Evolutionary conservation across 2,113 vertebrate genomes (phyloP).

Genomic region (Xiphias gladius): DNA sequence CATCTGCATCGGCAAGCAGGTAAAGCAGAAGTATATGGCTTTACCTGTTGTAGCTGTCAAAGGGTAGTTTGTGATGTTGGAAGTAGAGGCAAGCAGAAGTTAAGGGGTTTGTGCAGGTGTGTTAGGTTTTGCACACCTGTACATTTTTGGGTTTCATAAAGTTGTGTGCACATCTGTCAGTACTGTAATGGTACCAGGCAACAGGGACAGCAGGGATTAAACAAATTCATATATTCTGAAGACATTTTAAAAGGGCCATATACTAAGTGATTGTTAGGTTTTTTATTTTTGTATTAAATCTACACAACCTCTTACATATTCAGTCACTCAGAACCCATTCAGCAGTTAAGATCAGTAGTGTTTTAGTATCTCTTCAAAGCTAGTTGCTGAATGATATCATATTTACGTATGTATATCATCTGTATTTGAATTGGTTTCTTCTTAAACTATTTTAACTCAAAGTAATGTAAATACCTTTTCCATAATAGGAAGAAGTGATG

Average conservation of each 20-base stretch:
- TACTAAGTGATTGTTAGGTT: neutral
- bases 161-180: conserved; percentile 28
- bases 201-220: neutral
- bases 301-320: neutral
- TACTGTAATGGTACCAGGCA: neutral
- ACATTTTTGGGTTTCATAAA: conserved; percentile 34
- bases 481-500: neutral
- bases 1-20: conserved; percentile 65
- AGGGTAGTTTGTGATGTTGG: conserved; percentile 45
- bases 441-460: neutral
- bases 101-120: conserved; percentile 25
- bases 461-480: neutral
- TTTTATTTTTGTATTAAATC: neutral
- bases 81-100: conserved; percentile 47
- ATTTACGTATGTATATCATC: neutral
- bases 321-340: neutral
- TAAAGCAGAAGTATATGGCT: conserved; percentile 47
- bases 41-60: conserved; percentile 67
- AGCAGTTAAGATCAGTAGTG: neutral
- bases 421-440: neutral
- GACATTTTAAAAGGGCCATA: neutral
- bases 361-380: neutral
- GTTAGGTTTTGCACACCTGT: conserved; percentile 31
- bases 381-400: neutral
- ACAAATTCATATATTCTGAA: neutral